A percentile compares a stretch with the other conserved stretches of the same genome.
These are phyloP conservation scores for Meta bourneti DNA, from an alignment of 2,888 invertebrate species.

Conservation along the genomic window DNA sequence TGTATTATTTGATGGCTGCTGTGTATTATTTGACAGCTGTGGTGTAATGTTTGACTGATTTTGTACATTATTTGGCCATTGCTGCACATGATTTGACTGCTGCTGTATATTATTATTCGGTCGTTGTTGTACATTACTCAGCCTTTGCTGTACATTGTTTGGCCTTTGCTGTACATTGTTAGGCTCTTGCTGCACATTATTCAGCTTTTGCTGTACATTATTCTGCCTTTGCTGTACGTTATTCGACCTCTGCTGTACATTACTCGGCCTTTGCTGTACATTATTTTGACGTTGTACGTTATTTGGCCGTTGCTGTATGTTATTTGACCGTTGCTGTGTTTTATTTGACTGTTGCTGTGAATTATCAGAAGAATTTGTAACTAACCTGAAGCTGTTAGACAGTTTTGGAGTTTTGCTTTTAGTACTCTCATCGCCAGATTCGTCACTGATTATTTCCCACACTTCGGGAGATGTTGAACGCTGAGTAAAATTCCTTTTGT, in stretches of 20 bases:
- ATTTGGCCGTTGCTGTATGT: not conserved
- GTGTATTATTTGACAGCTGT: not conserved
- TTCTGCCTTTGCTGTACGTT: not conserved
- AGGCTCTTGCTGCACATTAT: not conserved
- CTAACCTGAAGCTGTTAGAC: slow-evolving; percentile 28
- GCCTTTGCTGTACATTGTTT: not conserved
- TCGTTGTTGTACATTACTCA: not conserved
- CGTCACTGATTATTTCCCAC: slow-evolving; percentile 60
- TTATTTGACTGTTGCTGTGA: not conserved
- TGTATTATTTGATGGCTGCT: not conserved
- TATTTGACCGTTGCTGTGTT: not conserved
- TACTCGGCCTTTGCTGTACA: not conserved
- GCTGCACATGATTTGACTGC: not conserved
- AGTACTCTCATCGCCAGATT: slow-evolving; percentile 46
- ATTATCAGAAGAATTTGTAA: not conserved
- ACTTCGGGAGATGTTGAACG: slow-evolving; percentile 49
- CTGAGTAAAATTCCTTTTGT: slow-evolving; percentile 29
- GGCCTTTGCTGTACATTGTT: not conserved
- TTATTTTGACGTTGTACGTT: not conserved
- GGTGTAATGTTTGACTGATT: not conserved
- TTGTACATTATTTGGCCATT: not conserved
- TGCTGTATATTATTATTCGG: not conserved
- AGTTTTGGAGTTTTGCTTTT: slow-evolving; percentile 30
- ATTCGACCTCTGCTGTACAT: not conserved
- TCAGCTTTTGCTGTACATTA: not conserved